Percentiles rank a stretch among this genome's conserved stretches.
phyloP scores from a whole-genome alignment of 1,140 invertebrate species.

The Sarcophaga bullata region DNA sequence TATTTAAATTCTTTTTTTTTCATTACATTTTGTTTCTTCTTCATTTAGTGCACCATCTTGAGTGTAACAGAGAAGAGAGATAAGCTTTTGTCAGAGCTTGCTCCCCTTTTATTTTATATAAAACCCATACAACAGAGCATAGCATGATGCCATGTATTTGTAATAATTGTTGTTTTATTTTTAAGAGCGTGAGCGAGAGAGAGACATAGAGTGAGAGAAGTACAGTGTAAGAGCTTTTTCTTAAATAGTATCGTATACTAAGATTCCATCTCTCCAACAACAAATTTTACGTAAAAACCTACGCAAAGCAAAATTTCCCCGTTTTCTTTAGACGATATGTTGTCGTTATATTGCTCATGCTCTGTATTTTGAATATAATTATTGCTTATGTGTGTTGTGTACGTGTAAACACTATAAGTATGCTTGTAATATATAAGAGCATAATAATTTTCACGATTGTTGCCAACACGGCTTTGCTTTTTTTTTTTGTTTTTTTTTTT shows the following conservation, averaged over 20 bases:
- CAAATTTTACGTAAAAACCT: not conserved
- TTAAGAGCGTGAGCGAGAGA: not conserved
- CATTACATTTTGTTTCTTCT: too few species aligned
- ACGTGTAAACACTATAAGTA: too few species aligned
- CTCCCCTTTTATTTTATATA: too few species aligned
- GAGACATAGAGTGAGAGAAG: not conserved
- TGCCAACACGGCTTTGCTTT: not conserved
- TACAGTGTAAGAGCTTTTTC: not conserved
- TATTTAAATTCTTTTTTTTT: too few species aligned
- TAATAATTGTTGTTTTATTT: too few species aligned
- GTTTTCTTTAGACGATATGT: not conserved
- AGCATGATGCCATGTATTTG: too few species aligned
- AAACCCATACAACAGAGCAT: too few species aligned
- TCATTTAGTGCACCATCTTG: not conserved
- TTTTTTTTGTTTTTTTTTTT: not conserved
- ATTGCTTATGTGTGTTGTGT: too few species aligned
- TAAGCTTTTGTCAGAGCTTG: not conserved
- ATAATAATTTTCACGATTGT: not conserved
- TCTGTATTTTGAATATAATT: not conserved
- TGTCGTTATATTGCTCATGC: not conserved
- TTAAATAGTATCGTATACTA: too few species aligned
- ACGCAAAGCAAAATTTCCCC: not conserved
- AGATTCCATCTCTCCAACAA: too few species aligned
- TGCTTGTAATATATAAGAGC: too few species aligned
- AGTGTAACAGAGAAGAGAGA: conserved; percentile 1